phyloP scores from a whole-genome alignment of 2,888 invertebrate genomes.

The Mythimna lalbum region DNA sequence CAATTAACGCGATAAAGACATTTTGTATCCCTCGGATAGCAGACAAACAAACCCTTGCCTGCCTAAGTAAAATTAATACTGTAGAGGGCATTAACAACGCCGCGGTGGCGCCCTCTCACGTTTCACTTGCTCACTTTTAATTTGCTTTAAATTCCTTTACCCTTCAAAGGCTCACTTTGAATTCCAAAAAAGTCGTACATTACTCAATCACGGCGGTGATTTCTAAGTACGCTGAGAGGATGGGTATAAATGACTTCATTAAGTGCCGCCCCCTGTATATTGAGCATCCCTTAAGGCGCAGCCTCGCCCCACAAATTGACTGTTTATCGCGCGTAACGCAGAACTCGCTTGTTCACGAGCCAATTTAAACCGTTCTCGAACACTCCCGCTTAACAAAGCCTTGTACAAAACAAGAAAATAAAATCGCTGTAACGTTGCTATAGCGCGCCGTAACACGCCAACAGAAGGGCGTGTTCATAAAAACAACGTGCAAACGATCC shows the following conservation, averaged over 20 bases:
- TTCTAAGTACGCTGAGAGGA: slow-evolving; percentile 67
- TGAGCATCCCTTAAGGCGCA: slow-evolving; percentile 73
- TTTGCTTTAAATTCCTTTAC: slow-evolving; percentile 61
- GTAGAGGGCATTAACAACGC: slow-evolving; percentile 70
- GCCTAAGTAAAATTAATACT: slow-evolving; percentile 78
- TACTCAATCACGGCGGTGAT: slow-evolving; percentile 73
- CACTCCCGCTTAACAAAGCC: slow-evolving; percentile 75
- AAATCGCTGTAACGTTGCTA: slow-evolving; percentile 70
- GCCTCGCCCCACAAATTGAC: slow-evolving; percentile 79
- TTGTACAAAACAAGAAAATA: slow-evolving; percentile 82
- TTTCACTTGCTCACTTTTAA: slow-evolving; percentile 64
- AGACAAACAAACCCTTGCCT: slow-evolving; percentile 76
- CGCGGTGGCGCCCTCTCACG: slow-evolving; percentile 56
- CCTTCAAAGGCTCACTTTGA: slow-evolving; percentile 55
- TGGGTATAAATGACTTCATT: slow-evolving; percentile 82
- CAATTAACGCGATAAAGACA: slow-evolving; percentile 82
- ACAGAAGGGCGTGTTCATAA: slow-evolving; percentile 70
- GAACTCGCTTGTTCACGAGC: slow-evolving; percentile 77
- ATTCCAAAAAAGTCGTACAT: slow-evolving; percentile 73
- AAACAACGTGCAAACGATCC: slow-evolving; percentile 60
- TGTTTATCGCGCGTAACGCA: slow-evolving; percentile 81
- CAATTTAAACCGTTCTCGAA: slow-evolving; percentile 80
- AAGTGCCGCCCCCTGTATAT: slow-evolving; percentile 76
- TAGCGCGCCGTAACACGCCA: slow-evolving; percentile 67
- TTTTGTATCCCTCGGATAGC: slow-evolving; percentile 73